These are phyloP conservation scores for Cephonodes hylas DNA, from an alignment of 2,888 invertebrate species.

Conservation along the genomic window DNA sequence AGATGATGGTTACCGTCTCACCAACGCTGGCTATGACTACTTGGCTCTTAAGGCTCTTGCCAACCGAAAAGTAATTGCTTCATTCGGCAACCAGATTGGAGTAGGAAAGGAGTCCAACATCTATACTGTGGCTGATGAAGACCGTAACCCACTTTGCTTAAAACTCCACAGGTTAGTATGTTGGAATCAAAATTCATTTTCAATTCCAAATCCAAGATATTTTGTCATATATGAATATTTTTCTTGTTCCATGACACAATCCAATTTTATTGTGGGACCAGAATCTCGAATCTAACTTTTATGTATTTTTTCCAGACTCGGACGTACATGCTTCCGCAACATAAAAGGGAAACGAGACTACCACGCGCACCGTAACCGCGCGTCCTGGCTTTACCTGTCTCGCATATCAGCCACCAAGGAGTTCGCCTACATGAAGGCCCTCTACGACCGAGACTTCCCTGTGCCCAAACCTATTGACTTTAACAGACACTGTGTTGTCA, in stretches of 20 bases:
- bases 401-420: constrained; percentile 98
- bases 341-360: constrained; percentile 98
- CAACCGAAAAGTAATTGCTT: constrained; percentile 87
- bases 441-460: constrained; percentile 94
- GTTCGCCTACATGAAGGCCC: constrained; percentile 97
- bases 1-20: constrained; percentile 98
- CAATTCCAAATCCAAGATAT: no score
- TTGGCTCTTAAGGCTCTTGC: constrained; percentile 94
- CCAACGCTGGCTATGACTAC: constrained; percentile 98
- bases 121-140: constrained; percentile 92
- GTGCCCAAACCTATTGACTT: constrained; percentile 97
- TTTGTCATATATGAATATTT: no score
- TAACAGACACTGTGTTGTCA: constrained; percentile 97
- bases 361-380: constrained; percentile 92
- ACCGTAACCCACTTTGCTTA: constrained; percentile 90
- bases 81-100: constrained; percentile 99
- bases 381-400: constrained; percentile 98
- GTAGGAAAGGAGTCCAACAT: constrained; percentile 99
- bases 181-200: no score
- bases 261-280: no score
- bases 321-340: constrained; percentile 97
- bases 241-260: no score
- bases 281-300: no score
- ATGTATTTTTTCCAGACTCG: no score
- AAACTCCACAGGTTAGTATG: constrained; percentile 89